Evolutionary conservation across 2,888 invertebrate species (phyloP).

Genomic region (Ferdinandea cuprea): DNA sequence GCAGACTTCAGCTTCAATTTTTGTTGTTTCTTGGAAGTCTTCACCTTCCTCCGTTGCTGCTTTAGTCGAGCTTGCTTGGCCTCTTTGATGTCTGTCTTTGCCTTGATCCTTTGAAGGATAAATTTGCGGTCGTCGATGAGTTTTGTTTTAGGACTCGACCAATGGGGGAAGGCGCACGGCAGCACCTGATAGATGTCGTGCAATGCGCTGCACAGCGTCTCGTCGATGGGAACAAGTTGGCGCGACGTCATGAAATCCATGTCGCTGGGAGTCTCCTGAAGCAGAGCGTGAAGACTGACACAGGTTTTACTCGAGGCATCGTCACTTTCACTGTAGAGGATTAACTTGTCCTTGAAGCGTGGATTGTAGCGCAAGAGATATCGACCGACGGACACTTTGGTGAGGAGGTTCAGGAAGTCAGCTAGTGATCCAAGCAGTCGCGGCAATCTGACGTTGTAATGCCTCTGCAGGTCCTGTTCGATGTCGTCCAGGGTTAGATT

Average conservation of each 20-base stretch:
- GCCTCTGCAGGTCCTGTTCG: constrained; percentile 76
- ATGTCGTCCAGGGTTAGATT: constrained; percentile 73
- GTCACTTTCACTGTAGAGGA: constrained; percentile 77
- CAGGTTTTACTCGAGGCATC: constrained; percentile 75
- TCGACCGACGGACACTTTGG: constrained; percentile 76
- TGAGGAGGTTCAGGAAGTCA: constrained; percentile 78
- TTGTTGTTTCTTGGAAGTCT: constrained; percentile 12
- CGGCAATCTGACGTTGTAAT: constrained; percentile 76
- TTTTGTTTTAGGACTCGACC: not conserved
- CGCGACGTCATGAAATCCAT: constrained; percentile 77
- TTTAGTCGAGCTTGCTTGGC: not conserved
- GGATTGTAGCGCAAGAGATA: constrained; percentile 78
- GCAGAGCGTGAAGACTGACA: constrained; percentile 76
- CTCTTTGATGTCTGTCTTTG: not conserved
- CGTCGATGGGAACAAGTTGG: constrained; percentile 77
- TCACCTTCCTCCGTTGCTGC: constrained; percentile 18
- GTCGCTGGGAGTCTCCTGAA: constrained; percentile 75
- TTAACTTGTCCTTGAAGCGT: constrained; percentile 78
- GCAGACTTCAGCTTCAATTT: constrained; percentile 6
- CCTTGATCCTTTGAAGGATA: constrained; percentile 24
- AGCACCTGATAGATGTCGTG: constrained; percentile 77
- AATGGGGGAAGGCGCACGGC: constrained; percentile 78
- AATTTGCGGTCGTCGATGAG: constrained; percentile 48
- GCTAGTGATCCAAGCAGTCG: constrained; percentile 76
- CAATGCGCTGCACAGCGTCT: constrained; percentile 76